A percentile compares a stretch with the other conserved stretches of the same genome.
phyloP scores from a whole-genome alignment of 2,797 vertebrate genomes.

The Molossus molossus region DNA sequence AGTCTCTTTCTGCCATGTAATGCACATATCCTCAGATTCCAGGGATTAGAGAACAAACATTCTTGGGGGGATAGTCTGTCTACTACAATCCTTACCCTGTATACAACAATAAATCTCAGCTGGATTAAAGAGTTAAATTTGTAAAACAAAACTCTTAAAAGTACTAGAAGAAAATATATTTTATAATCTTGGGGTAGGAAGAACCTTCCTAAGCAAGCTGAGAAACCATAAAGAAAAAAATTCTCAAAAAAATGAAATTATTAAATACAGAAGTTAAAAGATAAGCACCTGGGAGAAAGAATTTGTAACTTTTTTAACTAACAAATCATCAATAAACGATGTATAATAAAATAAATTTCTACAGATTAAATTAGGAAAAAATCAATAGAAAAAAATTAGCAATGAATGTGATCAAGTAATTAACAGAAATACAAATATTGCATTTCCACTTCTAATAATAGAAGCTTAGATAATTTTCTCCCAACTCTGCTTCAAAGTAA shows the following conservation, averaged over 20 bases:
- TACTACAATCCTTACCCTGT: not conserved
- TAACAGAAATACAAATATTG: constrained; percentile 40
- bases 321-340: not conserved
- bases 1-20: not conserved
- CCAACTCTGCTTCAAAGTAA: constrained; percentile 14
- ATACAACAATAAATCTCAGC: not conserved
- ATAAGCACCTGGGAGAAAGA: not conserved
- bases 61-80: not conserved
- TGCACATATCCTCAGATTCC: not conserved
- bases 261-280: constrained; percentile 45
- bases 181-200: constrained; percentile 11
- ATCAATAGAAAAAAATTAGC: not conserved
- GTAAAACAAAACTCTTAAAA: not conserved
- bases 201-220: constrained; percentile 12
- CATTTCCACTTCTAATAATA: not conserved
- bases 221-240: constrained; percentile 20
- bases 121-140: not conserved
- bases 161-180: constrained; percentile 38
- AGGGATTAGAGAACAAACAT: not conserved
- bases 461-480: not conserved
- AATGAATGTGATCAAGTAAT: not conserved
- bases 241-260: constrained; percentile 28
- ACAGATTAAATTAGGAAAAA: not conserved
- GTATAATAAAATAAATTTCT: not conserved
- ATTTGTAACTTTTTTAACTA: constrained; percentile 4